These are phyloP conservation scores for Thymelicus acteon DNA, from an alignment of 2,888 invertebrate genomes.

Conservation along the genomic window DNA sequence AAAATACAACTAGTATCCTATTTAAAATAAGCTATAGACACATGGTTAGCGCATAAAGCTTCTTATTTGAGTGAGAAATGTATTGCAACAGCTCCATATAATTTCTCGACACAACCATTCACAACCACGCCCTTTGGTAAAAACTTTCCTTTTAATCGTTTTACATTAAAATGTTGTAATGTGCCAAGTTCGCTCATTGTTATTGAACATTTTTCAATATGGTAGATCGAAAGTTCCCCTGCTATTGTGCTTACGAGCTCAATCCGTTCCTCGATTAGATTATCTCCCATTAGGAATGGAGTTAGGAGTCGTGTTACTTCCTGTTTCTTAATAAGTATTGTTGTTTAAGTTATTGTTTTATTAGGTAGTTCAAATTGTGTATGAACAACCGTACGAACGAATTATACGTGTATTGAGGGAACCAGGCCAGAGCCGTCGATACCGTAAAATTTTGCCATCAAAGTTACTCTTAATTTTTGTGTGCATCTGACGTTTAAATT, in stretches of 20 bases:
- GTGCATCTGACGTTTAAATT: too few relatives aligned
- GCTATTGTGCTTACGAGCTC: slow-evolving; percentile 33
- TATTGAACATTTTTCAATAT: slow-evolving; percentile 65
- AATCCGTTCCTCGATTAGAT: slow-evolving; percentile 19
- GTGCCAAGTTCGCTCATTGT: slow-evolving; percentile 67
- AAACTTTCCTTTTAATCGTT: slow-evolving; percentile 79
- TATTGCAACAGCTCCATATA: slow-evolving; percentile 58
- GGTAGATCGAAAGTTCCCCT: slow-evolving; percentile 42
- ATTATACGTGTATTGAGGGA: too few relatives aligned
- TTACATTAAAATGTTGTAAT: slow-evolving; percentile 75
- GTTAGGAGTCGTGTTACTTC: slow-evolving; percentile 2
- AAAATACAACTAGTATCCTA: too few relatives aligned
- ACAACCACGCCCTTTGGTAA: slow-evolving; percentile 70
- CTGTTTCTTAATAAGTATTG: slow-evolving; percentile 5
- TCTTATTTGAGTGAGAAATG: background rate
- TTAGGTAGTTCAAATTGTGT: background rate
- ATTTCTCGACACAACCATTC: slow-evolving; percentile 46
- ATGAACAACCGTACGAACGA: too few relatives aligned
- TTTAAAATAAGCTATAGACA: too few relatives aligned
- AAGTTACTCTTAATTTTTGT: too few relatives aligned
- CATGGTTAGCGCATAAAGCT: too few relatives aligned
- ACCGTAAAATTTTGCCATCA: too few relatives aligned
- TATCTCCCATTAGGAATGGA: background rate
- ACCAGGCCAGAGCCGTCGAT: too few relatives aligned
- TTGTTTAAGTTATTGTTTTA: background rate